These are phyloP conservation scores for Sebastiscus albofasciatus DNA, from an alignment of 2,797 vertebrate genomes.

Conservation along the genomic window DNA sequence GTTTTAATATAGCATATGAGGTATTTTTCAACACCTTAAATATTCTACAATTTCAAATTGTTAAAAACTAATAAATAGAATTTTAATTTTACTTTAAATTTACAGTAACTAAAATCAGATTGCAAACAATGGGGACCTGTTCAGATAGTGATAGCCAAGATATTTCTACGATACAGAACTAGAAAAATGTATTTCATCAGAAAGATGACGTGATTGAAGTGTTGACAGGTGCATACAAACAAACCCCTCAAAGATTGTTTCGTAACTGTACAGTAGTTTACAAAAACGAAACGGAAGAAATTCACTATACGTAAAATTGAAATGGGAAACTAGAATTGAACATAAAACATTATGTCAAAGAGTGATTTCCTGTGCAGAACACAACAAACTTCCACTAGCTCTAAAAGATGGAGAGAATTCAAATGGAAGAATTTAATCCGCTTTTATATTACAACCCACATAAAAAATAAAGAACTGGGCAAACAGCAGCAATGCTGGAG, in stretches of 20 bases:
- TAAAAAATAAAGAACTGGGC: not conserved
- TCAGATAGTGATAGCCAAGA: not conserved
- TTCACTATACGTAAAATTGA: not conserved
- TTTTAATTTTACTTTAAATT: not conserved
- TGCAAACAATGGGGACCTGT: not conserved
- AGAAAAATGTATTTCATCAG: accelerated
- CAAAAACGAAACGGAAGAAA: not conserved
- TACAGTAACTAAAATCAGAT: not conserved
- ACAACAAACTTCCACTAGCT: not conserved
- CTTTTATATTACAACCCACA: too few relatives aligned
- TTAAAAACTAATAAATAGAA: not conserved
- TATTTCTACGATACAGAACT: not conserved
- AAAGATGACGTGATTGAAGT: not conserved
- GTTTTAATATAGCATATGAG: not conserved
- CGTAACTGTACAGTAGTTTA: not conserved
- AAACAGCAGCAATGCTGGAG: not conserved
- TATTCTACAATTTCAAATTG: not conserved
- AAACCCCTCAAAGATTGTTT: not conserved
- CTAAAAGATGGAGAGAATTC: not conserved
- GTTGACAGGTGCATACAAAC: not conserved
- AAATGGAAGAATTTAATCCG: too few relatives aligned
- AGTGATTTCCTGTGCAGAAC: not conserved
- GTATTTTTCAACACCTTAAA: not conserved
- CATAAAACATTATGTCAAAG: not conserved
- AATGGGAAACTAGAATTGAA: not conserved